Conservation (phyloP, 2,888 invertebrate species). For the Danaus chrysippus region DNA sequence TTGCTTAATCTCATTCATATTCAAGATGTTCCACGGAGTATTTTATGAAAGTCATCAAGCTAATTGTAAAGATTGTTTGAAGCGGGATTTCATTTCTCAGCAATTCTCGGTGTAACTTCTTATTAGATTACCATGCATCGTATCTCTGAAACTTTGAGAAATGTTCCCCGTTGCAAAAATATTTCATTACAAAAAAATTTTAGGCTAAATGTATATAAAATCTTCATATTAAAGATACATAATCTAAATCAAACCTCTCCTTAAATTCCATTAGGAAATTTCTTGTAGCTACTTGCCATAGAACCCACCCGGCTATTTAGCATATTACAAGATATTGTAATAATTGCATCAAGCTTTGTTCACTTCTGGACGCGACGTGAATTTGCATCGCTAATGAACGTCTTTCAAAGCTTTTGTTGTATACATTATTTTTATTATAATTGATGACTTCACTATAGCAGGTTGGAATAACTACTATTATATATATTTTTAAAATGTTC, state of each 20-base stretch:
- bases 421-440: conserved; percentile 10
- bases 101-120: conserved; percentile 20
- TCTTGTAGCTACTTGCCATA: conserved; percentile 7
- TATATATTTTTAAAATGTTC: too few relatives aligned
- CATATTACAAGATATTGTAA: conserved; percentile 52
- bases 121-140: conserved; percentile 17
- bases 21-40: conserved; percentile 42
- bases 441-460: too few relatives aligned
- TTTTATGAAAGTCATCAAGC: conserved; percentile 57
- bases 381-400: conserved; percentile 65
- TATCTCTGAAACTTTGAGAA: background rate
- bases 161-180: background rate
- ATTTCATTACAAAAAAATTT: background rate
- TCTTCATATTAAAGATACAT: too few relatives aligned
- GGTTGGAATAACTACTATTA: too few relatives aligned
- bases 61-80: conserved; percentile 44
- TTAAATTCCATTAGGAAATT: background rate
- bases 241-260: background rate
- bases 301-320: conserved; percentile 37
- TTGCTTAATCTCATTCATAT: conserved; percentile 54
- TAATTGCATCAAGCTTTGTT: conserved; percentile 50
- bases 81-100: conserved; percentile 19
- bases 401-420: conserved; percentile 48
- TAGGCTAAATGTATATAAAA: too few relatives aligned
- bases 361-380: conserved; percentile 34